phyloP scores from a whole-genome alignment of 2,797 vertebrate genomes.

The Poeciliopsis gracilis region DNA sequence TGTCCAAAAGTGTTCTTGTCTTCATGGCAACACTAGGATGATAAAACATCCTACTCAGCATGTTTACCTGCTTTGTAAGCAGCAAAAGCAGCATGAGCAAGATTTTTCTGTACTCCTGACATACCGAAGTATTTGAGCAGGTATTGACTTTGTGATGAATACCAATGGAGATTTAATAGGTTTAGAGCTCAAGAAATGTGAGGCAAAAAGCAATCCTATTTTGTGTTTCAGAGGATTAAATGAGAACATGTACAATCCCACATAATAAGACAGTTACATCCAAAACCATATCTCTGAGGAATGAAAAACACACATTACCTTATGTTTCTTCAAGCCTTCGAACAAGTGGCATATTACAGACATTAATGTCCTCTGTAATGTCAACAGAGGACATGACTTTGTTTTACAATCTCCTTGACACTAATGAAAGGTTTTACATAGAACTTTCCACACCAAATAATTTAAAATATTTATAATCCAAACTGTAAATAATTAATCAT shows the following conservation, averaged over 20 bases:
- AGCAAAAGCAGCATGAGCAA: slow-evolving; percentile 2
- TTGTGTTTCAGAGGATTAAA: slow-evolving; percentile 19
- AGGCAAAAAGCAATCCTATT: slow-evolving; percentile 5
- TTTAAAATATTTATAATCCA: neutral
- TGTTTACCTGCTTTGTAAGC: slow-evolving; percentile 33
- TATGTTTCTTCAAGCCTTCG: neutral
- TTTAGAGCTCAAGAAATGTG: slow-evolving; percentile 15
- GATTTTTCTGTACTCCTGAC: slow-evolving; percentile 10
- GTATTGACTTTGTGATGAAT: slow-evolving; percentile 19
- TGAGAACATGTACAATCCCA: slow-evolving; percentile 17
- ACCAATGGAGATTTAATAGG: slow-evolving; percentile 24
- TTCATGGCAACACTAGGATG: neutral
- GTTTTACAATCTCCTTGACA: slow-evolving; percentile 1
- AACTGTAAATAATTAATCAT: neutral
- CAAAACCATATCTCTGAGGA: neutral
- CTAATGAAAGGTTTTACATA: neutral
- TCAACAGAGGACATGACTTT: neutral
- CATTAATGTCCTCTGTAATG: too few species aligned
- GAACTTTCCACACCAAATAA: neutral
- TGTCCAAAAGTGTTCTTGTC: neutral
- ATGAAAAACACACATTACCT: neutral
- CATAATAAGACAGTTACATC: neutral
- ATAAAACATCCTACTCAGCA: slow-evolving; percentile 21
- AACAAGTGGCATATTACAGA: neutral
- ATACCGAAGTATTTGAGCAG: slow-evolving; percentile 26